These are phyloP conservation scores for Drosophila dives DNA, from an alignment of 2,888 invertebrate genomes.

Conservation along the genomic window DNA sequence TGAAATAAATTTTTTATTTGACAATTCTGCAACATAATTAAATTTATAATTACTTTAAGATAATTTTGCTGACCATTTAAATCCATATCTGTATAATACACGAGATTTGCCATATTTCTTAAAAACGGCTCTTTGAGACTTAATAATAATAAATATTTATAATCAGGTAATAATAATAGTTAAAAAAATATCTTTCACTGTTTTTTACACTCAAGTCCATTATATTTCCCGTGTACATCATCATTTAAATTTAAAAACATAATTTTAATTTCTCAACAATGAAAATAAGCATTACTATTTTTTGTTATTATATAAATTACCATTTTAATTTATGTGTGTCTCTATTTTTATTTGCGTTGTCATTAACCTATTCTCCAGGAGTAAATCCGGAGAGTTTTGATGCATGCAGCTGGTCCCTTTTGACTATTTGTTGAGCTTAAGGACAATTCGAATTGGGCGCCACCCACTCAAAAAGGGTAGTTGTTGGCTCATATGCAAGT, in stretches of 20 bases:
- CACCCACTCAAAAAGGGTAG: constrained; percentile 29
- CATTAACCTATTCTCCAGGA: constrained; percentile 39
- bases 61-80: background rate
- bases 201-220: background rate
- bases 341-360: constrained; percentile 34
- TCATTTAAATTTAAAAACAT: background rate
- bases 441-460: constrained; percentile 56
- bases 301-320: no score
- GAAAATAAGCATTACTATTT: background rate
- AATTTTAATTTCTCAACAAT: background rate
- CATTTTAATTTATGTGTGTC: constrained; percentile 2
- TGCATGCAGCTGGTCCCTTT: constrained; percentile 57
- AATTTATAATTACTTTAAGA: background rate
- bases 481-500: background rate
- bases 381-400: constrained; percentile 11
- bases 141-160: no score
- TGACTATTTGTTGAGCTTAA: constrained; percentile 73
- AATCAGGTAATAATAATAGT: no score
- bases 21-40: background rate
- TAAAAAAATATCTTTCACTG: background rate
- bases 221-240: no score
- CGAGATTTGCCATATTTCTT: background rate
- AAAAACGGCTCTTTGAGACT: background rate
- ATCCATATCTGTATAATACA: background rate
- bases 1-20: background rate